Percentiles rank a stretch among this genome's conserved stretches.
phyloP scores from a whole-genome alignment of 1,140 invertebrate genomes.

The Spodoptera litura region DNA sequence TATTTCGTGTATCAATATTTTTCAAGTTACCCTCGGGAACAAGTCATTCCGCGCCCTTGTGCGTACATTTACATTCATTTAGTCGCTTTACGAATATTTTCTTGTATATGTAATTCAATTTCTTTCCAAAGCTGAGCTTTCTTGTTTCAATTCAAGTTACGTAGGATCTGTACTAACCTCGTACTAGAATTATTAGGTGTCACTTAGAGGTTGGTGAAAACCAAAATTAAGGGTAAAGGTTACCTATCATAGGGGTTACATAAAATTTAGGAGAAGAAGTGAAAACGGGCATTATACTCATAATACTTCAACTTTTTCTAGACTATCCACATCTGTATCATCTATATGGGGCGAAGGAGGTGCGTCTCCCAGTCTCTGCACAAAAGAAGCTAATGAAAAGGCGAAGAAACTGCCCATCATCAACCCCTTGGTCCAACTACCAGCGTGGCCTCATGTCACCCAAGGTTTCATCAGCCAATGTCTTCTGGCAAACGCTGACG shows the following conservation, averaged over 20 bases:
- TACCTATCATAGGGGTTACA: no score
- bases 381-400: conserved; percentile 81
- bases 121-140: no score
- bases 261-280: no score
- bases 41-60: background rate
- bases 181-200: no score
- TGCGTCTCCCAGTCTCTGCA: conserved; percentile 54
- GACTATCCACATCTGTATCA: conserved; percentile 84
- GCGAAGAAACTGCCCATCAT: conserved; percentile 94
- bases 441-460: conserved; percentile 93
- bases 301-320: conserved; percentile 47
- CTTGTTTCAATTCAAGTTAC: no score
- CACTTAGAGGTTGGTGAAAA: no score
- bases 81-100: background rate
- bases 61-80: background rate
- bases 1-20: conserved; percentile 1
- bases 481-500: conserved; percentile 97
- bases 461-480: conserved; percentile 88
- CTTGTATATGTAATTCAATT: no score
- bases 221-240: no score
- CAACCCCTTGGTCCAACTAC: conserved; percentile 94
- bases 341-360: conserved; percentile 85
- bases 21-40: background rate
- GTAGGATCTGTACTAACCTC: no score
- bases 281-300: no score